phyloP scores from a whole-genome alignment of 1,140 invertebrate genomes.

The Luehdorfia chinensis region DNA sequence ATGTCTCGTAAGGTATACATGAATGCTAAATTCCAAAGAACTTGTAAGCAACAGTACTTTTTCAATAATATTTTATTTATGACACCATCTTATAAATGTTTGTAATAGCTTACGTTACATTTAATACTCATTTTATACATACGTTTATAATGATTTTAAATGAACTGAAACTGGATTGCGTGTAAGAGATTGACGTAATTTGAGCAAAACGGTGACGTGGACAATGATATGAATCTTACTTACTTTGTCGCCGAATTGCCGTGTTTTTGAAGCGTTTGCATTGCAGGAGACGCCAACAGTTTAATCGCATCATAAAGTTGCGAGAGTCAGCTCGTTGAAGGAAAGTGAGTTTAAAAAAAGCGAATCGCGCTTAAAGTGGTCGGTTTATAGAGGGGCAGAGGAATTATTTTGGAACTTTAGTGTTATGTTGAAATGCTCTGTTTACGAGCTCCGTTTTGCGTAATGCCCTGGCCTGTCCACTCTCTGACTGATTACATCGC shows the following conservation, averaged over 20 bases:
- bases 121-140: too few relatives aligned
- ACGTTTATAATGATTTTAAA: too few relatives aligned
- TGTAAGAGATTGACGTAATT: constrained; percentile 5
- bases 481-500: constrained; percentile 49
- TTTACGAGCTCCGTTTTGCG: constrained; percentile 34
- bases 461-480: constrained; percentile 28
- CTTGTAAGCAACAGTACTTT: too few relatives aligned
- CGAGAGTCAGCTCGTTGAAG: constrained; percentile 33
- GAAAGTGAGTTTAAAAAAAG: constrained; percentile 55
- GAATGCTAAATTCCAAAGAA: too few relatives aligned
- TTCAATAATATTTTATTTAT: too few relatives aligned
- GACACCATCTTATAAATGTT: too few relatives aligned
- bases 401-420: constrained; percentile 64
- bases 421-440: constrained; percentile 53
- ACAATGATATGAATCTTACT: constrained; percentile 3
- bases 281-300: constrained; percentile 42
- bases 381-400: constrained; percentile 45
- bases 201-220: neutral
- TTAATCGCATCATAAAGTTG: constrained; percentile 53
- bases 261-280: constrained; percentile 20
- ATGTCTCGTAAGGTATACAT: too few relatives aligned
- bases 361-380: constrained; percentile 50
- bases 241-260: constrained; percentile 16
- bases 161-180: too few relatives aligned
- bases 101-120: too few relatives aligned